Base-by-base conservation (phyloP, 1,140 invertebrate genomes). In the Pseudachorutes palmiensis region DNA sequence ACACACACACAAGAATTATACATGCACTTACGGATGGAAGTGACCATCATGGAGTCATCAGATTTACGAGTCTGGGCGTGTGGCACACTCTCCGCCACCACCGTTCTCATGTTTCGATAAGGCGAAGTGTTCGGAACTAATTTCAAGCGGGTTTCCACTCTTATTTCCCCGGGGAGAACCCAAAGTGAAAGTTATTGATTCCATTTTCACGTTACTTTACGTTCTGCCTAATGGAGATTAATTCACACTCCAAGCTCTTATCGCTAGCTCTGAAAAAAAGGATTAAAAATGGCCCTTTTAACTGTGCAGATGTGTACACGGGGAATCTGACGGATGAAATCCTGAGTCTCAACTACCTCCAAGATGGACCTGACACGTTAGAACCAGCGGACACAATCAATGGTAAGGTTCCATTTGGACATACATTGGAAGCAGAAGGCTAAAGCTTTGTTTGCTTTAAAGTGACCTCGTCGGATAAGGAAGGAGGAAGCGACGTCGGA, bases 161-260 rank as follows among this genome's bases (percentile, higher is more conserved):
- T 69, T 66, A 72, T 72, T 72, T 72, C 70, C 70, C 70, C 33
- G 19, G 70, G 62, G 70, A 48, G 61, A 62, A 65, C 66, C 9
- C 36, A 69, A 69, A 68, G 70, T 68, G 70, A 71, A 71, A 72
- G 65, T 72, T 72, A 72, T 72, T 72, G 70, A 72, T 72, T 72
- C 36, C 19, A 19, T 24, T 14, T 14, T 9, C 31, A 5, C 31
- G 14, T 29, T 5, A 16, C 22, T 19, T 2, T 29, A 29, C 3
- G 16, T 2, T 5, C 19, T 57, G 26, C 26, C 29, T 30, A 28
- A 58, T 22, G 55, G 55, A 58, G 55, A 29, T 29, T 58, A 24
- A 22, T 24, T 61, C 30, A 61, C 22, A n/a, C 62, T 64, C 62
- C 26, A 61, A 9, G 30, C 45, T 24, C 24, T 19, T 2, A 49